A percentile compares a stretch with the other conserved stretches of the same genome.
These are phyloP conservation scores for Ceratosolen solmsi DNA, from an alignment of 1,140 invertebrate genomes.

Conservation along the genomic window DNA sequence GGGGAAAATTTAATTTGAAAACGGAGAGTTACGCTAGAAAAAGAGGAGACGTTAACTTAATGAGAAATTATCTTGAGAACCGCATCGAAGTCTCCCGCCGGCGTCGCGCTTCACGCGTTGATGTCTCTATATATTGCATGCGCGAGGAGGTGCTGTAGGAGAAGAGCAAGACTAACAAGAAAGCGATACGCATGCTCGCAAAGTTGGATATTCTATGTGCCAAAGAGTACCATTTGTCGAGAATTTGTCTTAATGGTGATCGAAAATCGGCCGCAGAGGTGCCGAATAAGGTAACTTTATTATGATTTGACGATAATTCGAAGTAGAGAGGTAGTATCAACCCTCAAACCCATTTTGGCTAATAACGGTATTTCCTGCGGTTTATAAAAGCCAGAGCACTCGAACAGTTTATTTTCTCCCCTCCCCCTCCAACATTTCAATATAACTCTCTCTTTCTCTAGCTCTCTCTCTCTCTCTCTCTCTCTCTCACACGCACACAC, in stretches of 20 bases:
- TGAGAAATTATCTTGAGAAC: neutral
- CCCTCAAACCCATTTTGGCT: no score
- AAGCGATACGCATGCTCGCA: neutral
- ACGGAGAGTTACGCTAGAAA: neutral
- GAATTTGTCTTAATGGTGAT: neutral
- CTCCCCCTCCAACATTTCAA: no score
- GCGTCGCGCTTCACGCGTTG: constrained; percentile 21
- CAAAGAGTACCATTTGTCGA: no score
- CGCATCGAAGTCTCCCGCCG: constrained; percentile 36
- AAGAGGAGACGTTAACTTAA: neutral
- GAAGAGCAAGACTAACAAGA: neutral
- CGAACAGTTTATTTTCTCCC: no score
- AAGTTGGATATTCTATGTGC: no score
- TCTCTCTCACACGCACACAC: no score
- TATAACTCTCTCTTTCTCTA: no score
- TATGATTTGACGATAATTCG: constrained; percentile 24
- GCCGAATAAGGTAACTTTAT: constrained; percentile 29
- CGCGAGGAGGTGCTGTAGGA: neutral
- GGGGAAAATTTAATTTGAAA: neutral
- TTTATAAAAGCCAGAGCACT: no score
- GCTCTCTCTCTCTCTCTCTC: no score
- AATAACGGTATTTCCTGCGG: no score
- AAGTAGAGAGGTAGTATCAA: neutral
- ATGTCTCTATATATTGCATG: constrained; percentile 32
- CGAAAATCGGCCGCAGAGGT: neutral